Evolutionary conservation across 2,113 vertebrate species (phyloP), one percentile per base, ranked within the genome.

Genomic region (Podarcis cretensis): DNA sequence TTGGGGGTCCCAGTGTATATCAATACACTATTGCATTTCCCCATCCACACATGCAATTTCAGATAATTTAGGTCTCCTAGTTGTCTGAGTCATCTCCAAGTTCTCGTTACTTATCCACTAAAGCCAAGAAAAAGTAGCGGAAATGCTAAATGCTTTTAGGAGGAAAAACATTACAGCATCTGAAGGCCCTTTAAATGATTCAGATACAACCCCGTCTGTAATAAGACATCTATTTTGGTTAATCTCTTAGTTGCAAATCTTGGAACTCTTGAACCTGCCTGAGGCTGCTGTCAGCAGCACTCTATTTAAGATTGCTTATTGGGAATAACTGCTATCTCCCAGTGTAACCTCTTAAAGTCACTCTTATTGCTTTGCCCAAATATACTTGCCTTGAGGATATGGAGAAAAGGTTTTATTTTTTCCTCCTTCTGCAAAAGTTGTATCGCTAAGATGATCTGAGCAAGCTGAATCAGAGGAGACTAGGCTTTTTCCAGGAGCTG

Each of bases 161-260:
- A 93, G 63, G 88, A 92, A 69, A 95, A 95, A 92, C 85, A 92
- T 91, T 94, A 79, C 83, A 81, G 89, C 90, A 83, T 95, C 94
- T 92, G 86, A 96, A 93, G 89, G 91, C 91, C 92, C 92, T 95
- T 96, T 93, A 94, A 95, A 96, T 96, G 92, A 96, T 95, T 95
- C 94, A 95, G 93, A 90, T 93, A 94, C 94, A 94, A 95, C 94
- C 93, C 91, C 87, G 85, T 93, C 93, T 92, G 87, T 96, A 96
- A 96, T 94, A 95, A 96, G 94, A 94, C 93, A 95, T 93, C 92
- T 93, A 96, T 96, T 95, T 96, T 93, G 92, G 94, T 95, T 96
- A 96, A 96, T 96, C 94, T 95, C 92, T 93, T 93, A 91, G 94
- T 96, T 95, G 91, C 93, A 94, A 94, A 96, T 94, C 95, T 93